A percentile compares a stretch with the other conserved stretches of the same genome.
These are phyloP conservation scores for Chunga burmeisteri DNA, from an alignment of 2,113 vertebrate species.

Conservation along the genomic window DNA sequence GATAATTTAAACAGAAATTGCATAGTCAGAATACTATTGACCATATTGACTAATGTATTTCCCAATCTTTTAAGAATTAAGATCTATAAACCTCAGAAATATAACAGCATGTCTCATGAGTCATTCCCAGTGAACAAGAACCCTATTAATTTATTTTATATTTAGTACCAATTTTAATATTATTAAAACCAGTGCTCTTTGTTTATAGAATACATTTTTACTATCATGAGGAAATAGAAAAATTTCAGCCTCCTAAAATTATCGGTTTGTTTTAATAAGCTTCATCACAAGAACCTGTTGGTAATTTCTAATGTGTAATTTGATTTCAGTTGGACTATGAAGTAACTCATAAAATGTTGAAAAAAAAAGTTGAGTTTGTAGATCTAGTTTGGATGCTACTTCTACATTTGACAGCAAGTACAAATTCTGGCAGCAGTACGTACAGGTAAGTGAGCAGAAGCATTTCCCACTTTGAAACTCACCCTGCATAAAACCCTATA, in stretches of 20 bases:
- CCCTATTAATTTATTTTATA: background rate
- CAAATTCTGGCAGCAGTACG: background rate
- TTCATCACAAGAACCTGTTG: background rate
- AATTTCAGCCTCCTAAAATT: background rate
- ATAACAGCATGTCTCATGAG: background rate
- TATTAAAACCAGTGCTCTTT: background rate
- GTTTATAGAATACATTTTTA: background rate
- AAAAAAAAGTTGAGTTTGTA: background rate
- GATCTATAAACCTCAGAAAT: background rate
- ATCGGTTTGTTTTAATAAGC: background rate
- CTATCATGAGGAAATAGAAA: background rate
- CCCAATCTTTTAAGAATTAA: background rate
- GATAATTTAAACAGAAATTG: slow-evolving; percentile 44
- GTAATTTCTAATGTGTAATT: background rate
- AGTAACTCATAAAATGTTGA: background rate
- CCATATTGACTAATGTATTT: background rate
- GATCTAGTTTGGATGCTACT: background rate
- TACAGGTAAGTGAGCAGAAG: background rate
- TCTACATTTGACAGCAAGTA: background rate
- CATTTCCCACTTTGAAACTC: background rate
- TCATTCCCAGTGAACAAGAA: background rate
- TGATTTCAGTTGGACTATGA: background rate
- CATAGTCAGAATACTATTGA: background rate
- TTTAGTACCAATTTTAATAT: background rate
- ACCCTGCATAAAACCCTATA: background rate